phyloP scores from a whole-genome alignment of 2,797 vertebrate genomes.

The Acipenser ruthenus region DNA sequence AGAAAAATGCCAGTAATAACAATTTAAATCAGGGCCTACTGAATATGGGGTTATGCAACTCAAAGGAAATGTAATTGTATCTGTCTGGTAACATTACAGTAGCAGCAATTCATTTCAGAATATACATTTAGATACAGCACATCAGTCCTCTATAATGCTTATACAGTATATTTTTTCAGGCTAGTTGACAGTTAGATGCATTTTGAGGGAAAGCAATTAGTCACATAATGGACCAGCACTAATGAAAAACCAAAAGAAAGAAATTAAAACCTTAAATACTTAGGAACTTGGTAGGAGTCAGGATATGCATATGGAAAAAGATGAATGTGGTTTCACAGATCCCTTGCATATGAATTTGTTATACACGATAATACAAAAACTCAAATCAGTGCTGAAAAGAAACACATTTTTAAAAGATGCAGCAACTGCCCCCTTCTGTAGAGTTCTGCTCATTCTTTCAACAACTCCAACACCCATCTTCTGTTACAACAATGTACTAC shows the following conservation, averaged over 20 bases:
- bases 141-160: background rate
- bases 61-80: conserved; percentile 3
- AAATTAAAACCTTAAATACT: conserved; percentile 3
- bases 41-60: background rate
- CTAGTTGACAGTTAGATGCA: background rate
- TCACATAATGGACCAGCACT: conserved; percentile 8
- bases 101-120: background rate
- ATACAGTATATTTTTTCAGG: background rate
- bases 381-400: too few relatives aligned
- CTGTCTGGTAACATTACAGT: background rate
- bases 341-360: too few relatives aligned
- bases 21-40: background rate
- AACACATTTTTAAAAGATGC: too few relatives aligned
- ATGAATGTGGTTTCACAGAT: background rate
- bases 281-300: background rate
- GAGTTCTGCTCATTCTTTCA: too few relatives aligned
- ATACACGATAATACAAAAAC: too few relatives aligned
- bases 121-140: background rate
- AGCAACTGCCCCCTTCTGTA: too few relatives aligned
- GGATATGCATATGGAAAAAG: background rate
- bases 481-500: too few relatives aligned
- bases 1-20: background rate
- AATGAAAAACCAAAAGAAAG: background rate
- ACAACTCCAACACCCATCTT: too few relatives aligned
- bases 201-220: background rate